phyloP scores from a whole-genome alignment of 1,140 invertebrate genomes.

The Apis florea region DNA sequence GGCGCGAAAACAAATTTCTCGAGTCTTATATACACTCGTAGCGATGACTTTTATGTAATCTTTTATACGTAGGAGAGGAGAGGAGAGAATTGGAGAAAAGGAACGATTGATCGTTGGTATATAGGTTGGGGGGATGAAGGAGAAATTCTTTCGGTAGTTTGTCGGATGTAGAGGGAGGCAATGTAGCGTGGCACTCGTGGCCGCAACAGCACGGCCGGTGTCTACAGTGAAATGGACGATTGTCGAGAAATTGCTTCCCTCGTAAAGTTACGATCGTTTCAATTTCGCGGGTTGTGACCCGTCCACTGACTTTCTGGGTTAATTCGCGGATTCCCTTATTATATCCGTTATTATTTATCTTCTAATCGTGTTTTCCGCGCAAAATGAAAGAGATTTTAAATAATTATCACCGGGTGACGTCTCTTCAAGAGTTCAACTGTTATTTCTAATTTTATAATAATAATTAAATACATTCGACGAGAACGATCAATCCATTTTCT shows the following conservation, averaged over 20 bases:
- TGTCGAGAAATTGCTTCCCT: constrained; percentile 24
- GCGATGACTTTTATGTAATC: background rate
- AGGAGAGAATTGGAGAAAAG: background rate
- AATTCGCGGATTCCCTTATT: constrained; percentile 24
- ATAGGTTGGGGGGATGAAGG: constrained; percentile 14
- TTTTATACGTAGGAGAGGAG: too few species aligned
- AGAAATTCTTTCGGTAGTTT: constrained; percentile 28
- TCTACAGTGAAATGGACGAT: constrained; percentile 33
- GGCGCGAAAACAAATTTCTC: constrained; percentile 3
- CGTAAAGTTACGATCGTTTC: constrained; percentile 31
- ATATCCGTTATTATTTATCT: constrained; percentile 24
- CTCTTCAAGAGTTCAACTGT: background rate
- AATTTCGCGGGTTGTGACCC: constrained; percentile 13
- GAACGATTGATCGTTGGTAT: constrained; percentile 32
- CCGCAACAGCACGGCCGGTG: background rate
- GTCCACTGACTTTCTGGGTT: constrained; percentile 32
- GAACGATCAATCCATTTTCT: background rate
- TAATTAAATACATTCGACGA: too few species aligned
- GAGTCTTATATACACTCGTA: background rate
- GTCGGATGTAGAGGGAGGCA: constrained; percentile 3
- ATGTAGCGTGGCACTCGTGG: constrained; percentile 2
- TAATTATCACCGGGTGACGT: constrained; percentile 12
- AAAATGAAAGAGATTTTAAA: background rate
- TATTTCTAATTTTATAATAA: too few species aligned
- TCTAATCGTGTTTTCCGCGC: background rate